phyloP scores from a whole-genome alignment of 2,888 invertebrate genomes.

The Nudaria mundana region DNA sequence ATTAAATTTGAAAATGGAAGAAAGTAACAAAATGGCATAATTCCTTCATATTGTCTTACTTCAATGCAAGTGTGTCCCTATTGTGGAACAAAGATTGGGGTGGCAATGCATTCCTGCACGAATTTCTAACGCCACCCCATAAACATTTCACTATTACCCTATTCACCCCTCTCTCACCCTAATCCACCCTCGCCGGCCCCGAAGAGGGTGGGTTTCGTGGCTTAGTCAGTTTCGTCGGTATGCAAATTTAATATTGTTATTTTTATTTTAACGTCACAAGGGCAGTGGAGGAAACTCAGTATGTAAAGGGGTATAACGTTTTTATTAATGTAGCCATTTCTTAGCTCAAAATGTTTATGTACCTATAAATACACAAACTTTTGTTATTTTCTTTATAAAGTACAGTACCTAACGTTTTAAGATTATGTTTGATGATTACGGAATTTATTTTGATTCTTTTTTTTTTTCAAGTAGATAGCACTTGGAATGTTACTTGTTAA shows the following conservation, averaged over 20 bases:
- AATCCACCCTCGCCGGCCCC: constrained; percentile 12
- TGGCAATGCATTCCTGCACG: constrained; percentile 68
- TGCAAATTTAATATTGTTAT: constrained; percentile 77
- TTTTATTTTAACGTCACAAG: constrained; percentile 73
- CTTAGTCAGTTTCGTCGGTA: constrained; percentile 54
- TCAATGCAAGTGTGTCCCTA: constrained; percentile 37
- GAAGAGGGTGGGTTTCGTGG: constrained; percentile 43
- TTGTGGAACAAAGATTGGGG: constrained; percentile 46
- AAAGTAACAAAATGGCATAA: background rate
- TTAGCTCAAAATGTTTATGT: too few species aligned
- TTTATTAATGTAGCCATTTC: constrained; percentile 33
- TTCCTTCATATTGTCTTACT: constrained; percentile 3
- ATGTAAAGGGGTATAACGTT: constrained; percentile 47
- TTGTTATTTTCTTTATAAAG: too few species aligned
- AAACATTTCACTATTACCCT: constrained; percentile 47
- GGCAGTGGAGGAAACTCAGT: constrained; percentile 68
- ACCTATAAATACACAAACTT: too few species aligned
- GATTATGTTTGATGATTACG: too few species aligned
- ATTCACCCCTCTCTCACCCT: constrained; percentile 21
- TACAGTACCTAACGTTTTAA: too few species aligned
- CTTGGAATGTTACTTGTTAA: too few species aligned
- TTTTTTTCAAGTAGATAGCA: too few species aligned
- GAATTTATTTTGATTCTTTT: too few species aligned
- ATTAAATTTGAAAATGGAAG: too few species aligned
- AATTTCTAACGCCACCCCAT: constrained; percentile 43